Evolutionary conservation across 2,113 vertebrate genomes (phyloP).

Genomic region (Seriola aureovittata): DNA sequence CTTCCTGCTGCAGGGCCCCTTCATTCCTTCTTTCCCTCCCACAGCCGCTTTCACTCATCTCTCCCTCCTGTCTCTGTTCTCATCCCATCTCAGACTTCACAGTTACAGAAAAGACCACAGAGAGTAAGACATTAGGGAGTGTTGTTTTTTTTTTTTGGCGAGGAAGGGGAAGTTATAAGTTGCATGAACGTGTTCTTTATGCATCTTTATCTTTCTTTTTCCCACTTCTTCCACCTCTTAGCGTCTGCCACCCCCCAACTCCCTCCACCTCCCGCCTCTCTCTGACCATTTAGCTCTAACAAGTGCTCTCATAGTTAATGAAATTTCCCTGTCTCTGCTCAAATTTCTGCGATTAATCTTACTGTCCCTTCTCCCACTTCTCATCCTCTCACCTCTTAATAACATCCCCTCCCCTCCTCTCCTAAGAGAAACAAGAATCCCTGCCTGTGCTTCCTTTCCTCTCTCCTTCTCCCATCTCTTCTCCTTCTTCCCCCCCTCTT

Average conservation of each 20-base stretch:
- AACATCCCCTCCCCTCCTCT: slow-evolving; percentile 40
- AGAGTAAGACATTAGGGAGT: neutral
- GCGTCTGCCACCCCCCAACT: neutral
- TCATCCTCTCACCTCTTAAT: slow-evolving; percentile 76
- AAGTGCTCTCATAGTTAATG: slow-evolving; percentile 82
- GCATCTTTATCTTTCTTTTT: slow-evolving; percentile 35
- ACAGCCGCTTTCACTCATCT: slow-evolving; percentile 62
- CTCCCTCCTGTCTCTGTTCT: slow-evolving; percentile 3
- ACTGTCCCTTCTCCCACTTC: slow-evolving; percentile 71
- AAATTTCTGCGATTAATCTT: slow-evolving; percentile 83
- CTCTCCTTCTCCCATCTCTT: slow-evolving; percentile 18
- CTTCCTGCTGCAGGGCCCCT: slow-evolving; percentile 52
- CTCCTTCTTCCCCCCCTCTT: neutral
- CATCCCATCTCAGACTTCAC: slow-evolving; percentile 28
- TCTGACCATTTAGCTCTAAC: slow-evolving; percentile 80
- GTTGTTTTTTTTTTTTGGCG: neutral
- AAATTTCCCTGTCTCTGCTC: slow-evolving; percentile 81
- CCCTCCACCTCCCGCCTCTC: slow-evolving; percentile 56
- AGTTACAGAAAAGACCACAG: neutral
- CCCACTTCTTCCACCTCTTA: slow-evolving; percentile 24
- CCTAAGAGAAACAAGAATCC: slow-evolving; percentile 53
- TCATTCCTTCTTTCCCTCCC: slow-evolving; percentile 77
- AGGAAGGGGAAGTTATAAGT: slow-evolving; percentile 5
- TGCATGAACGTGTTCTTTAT: slow-evolving; percentile 16
- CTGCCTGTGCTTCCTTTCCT: slow-evolving; percentile 11